Conservation (phyloP, 35 echinoderm and acorn worm species). For the Hemicentrotus pulcherrimus region DNA sequence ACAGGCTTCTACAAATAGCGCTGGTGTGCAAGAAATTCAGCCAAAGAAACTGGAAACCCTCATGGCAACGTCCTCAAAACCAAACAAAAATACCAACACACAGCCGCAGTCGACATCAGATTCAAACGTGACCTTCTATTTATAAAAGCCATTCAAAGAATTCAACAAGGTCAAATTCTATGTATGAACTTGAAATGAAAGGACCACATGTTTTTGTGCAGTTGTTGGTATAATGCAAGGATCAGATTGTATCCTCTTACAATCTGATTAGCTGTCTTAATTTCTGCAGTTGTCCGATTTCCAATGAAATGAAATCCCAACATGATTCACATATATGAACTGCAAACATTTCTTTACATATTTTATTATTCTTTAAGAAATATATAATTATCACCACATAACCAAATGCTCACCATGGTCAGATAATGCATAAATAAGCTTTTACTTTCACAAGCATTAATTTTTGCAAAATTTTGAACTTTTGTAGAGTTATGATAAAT, state of each 20-base stretch:
- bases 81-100: constrained; percentile 44
- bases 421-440: background rate
- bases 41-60: constrained; percentile 75
- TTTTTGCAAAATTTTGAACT: no score
- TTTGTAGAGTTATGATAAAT: no score
- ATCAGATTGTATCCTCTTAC: background rate
- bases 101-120: constrained; percentile 19
- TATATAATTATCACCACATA: background rate
- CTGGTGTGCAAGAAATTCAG: constrained; percentile 70
- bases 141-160: background rate
- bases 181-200: background rate
- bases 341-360: no score
- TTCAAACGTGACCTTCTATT: constrained; percentile 28
- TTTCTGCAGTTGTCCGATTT: background rate
- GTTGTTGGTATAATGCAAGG: background rate
- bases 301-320: no score
- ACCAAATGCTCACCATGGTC: background rate
- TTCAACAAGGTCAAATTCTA: background rate
- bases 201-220: background rate
- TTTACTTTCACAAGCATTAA: no score
- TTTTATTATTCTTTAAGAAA: background rate
- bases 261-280: background rate
- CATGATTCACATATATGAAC: no score
- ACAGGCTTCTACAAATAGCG: constrained; percentile 15
- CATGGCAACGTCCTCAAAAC: constrained; percentile 32